These are phyloP conservation scores for Pachyrhynchus sulphureomaculatus DNA, from an alignment of 1,140 invertebrate species.

Conservation along the genomic window DNA sequence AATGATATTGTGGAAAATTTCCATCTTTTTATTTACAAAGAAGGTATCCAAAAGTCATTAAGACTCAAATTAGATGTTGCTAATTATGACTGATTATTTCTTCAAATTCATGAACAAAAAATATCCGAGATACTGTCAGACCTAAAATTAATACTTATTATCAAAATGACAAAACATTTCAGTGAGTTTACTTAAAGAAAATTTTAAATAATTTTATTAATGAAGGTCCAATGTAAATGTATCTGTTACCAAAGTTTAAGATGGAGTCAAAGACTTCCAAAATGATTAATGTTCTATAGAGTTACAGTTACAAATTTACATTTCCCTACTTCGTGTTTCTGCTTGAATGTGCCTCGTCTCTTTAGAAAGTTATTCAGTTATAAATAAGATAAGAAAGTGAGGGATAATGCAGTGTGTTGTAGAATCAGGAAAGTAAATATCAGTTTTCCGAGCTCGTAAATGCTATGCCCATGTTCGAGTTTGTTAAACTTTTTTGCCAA, in stretches of 20 bases:
- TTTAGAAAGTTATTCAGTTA: constrained; percentile 30
- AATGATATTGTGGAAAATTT: no score
- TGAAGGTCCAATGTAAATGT: constrained; percentile 15
- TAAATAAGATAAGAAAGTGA: constrained; percentile 31
- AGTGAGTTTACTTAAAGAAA: neutral
- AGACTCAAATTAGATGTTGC: no score
- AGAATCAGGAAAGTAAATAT: constrained; percentile 21
- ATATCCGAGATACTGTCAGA: neutral
- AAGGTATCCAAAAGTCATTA: no score
- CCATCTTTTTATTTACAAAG: no score
- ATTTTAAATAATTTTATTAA: constrained; percentile 28
- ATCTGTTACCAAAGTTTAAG: constrained; percentile 7
- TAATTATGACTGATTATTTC: no score
- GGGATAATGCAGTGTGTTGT: constrained; percentile 23
- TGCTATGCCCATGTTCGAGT: neutral
- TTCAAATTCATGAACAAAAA: no score
- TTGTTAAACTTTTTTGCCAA: constrained; percentile 15
- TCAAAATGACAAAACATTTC: constrained; percentile 2
- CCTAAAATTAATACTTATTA: neutral
- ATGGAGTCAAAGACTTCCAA: constrained; percentile 18
- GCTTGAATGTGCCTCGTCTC: constrained; percentile 23
- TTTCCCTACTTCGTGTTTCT: constrained; percentile 24
- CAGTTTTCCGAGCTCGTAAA: constrained; percentile 10
- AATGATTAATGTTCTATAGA: constrained; percentile 25
- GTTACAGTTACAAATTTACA: constrained; percentile 27